Percentiles rank a stretch among this genome's conserved stretches.
Conservation (phyloP, 2,888 invertebrate species). For the Opisthograptis luteolata region DNA sequence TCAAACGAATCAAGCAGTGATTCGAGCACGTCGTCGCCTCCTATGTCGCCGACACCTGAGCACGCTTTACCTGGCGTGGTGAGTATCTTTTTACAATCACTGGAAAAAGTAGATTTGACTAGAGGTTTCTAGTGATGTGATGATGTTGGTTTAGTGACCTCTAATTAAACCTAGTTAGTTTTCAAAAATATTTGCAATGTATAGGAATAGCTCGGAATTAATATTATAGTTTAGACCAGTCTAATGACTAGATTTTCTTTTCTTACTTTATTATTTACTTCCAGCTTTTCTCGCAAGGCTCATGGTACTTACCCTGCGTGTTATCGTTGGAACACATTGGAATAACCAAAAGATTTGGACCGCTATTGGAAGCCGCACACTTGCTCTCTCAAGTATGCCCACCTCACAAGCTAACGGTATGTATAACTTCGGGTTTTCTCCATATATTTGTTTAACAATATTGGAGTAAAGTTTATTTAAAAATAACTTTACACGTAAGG, state of each 20-base stretch:
- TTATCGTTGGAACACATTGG: conserved; percentile 95
- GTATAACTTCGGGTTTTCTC: too few species aligned
- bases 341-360: conserved; percentile 90
- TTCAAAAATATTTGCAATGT: too few species aligned
- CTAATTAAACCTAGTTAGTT: too few species aligned
- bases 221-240: too few species aligned
- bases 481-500: too few species aligned
- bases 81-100: conserved; percentile 54
- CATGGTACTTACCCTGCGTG: conserved; percentile 91
- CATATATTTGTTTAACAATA: too few species aligned
- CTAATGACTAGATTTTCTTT: too few species aligned
- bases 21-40: conserved; percentile 96
- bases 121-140: too few species aligned
- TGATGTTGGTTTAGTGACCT: too few species aligned
- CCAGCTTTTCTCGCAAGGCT: conserved; percentile 92
- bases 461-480: too few species aligned
- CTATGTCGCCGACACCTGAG: conserved; percentile 94
- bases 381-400: conserved; percentile 92
- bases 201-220: too few species aligned
- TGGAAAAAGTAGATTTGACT: neutral
- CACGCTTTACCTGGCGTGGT: conserved; percentile 96
- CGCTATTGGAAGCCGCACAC: conserved; percentile 93
- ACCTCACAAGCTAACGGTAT: conserved; percentile 87
- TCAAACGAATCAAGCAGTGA: conserved; percentile 95
- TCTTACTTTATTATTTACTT: conserved; percentile 34